phyloP scores from a whole-genome alignment of 2,888 invertebrate genomes.

The Nephrotoma appendiculata region DNA sequence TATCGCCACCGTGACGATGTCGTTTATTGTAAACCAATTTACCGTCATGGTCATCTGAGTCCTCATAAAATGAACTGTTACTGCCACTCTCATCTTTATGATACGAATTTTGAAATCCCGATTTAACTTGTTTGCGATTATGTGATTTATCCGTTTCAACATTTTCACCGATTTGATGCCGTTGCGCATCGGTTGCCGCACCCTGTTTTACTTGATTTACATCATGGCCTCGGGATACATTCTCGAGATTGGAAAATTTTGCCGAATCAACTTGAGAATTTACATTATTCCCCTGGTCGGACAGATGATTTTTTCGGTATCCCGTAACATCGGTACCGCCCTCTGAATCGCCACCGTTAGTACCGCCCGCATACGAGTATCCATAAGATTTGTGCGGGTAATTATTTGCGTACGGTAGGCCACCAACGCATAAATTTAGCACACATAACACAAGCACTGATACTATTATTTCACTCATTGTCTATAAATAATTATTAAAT shows the following conservation, averaged over 20 bases:
- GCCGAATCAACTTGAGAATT: constrained; percentile 5
- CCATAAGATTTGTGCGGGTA: constrained; percentile 10
- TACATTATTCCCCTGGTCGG: constrained; percentile 7
- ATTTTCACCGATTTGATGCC: constrained; percentile 11
- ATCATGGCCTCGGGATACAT: constrained; percentile 8
- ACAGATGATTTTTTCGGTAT: constrained; percentile 9
- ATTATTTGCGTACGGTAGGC: constrained; percentile 9
- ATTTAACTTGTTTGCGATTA: constrained; percentile 53
- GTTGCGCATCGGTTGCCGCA: constrained; percentile 5
- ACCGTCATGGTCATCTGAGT: constrained; percentile 35
- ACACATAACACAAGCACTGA: not conserved
- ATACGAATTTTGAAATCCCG: constrained; percentile 53
- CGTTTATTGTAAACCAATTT: constrained; percentile 23
- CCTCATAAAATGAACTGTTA: constrained; percentile 53
- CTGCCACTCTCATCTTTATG: constrained; percentile 56
- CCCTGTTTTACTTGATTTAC: constrained; percentile 8
- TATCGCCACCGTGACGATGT: constrained; percentile 8
- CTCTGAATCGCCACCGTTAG: not conserved
- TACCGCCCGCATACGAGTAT: constrained; percentile 1
- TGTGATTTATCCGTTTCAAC: constrained; percentile 34
- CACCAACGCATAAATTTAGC: not conserved
- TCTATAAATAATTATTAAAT: not conserved
- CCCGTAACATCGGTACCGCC: constrained; percentile 5
- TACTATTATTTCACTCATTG: not conserved
- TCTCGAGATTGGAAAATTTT: constrained; percentile 10